These are phyloP conservation scores for Micrastur ruficollis DNA, from an alignment of 2,797 vertebrate genomes.

Conservation along the genomic window DNA sequence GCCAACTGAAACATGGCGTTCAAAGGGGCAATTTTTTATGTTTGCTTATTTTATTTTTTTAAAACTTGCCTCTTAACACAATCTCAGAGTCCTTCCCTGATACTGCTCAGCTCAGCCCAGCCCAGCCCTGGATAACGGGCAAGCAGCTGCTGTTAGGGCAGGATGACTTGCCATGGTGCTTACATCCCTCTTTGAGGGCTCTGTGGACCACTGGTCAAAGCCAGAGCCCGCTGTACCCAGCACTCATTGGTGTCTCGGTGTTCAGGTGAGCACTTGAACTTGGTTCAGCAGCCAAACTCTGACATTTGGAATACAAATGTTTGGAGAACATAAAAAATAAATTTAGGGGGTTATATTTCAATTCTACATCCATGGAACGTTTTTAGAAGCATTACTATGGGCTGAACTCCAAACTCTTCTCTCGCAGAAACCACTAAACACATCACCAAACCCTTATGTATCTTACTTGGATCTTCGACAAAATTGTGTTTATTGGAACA, in stretches of 20 bases:
- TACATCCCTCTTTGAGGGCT: background rate
- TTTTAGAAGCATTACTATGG: background rate
- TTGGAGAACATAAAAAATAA: background rate
- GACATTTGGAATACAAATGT: background rate
- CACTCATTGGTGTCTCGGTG: fast-evolving
- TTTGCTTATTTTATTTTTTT: background rate
- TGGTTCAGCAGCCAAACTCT: background rate
- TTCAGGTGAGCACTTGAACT: background rate
- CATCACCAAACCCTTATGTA: fast-evolving
- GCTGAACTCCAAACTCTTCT: background rate
- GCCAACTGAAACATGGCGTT: background rate
- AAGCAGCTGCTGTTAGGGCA: fast-evolving
- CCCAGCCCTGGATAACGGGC: background rate
- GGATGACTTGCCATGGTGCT: fast-evolving
- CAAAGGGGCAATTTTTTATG: background rate
- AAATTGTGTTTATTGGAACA: background rate
- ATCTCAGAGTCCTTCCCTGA: background rate
- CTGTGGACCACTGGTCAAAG: no score
- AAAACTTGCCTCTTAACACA: background rate
- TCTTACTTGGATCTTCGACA: background rate
- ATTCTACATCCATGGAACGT: fast-evolving
- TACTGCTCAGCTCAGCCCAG: background rate
- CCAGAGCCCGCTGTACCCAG: no score
- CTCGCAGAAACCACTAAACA: background rate
- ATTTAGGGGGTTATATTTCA: background rate